Percentiles rank a stretch among this genome's conserved stretches.
phyloP scores from a whole-genome alignment of 2,888 invertebrate genomes.

The Agriopis aurantiaria region DNA sequence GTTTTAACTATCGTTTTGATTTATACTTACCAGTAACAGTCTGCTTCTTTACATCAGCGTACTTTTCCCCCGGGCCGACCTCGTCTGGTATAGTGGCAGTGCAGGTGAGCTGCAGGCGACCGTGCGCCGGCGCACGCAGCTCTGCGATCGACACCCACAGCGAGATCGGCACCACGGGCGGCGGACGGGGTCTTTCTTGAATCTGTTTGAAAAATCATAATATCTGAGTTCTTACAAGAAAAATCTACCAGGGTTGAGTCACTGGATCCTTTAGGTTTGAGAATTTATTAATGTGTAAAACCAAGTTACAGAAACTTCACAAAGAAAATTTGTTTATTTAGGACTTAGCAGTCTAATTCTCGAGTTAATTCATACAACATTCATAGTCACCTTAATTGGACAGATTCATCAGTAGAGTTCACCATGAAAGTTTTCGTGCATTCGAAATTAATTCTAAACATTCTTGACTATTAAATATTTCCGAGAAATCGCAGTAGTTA shows the following conservation, averaged over 20 bases:
- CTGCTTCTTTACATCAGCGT: constrained; percentile 90
- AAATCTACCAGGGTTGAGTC: too few relatives aligned
- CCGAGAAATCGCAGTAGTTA: constrained; percentile 30
- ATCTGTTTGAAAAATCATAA: constrained; percentile 56
- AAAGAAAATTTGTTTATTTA: too few relatives aligned
- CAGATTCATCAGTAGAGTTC: not conserved
- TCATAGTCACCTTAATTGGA: not conserved
- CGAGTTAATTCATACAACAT: not conserved
- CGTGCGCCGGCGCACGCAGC: constrained; percentile 89
- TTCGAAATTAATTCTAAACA: constrained; percentile 25
- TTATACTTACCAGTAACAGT: constrained; percentile 89
- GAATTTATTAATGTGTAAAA: too few relatives aligned
- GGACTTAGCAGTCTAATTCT: too few relatives aligned
- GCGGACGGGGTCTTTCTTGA: constrained; percentile 71
- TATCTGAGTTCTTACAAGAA: too few relatives aligned
- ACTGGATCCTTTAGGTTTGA: too few relatives aligned
- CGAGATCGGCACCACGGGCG: constrained; percentile 88
- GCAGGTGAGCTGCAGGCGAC: constrained; percentile 90
- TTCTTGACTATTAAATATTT: constrained; percentile 27
- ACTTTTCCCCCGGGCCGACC: constrained; percentile 89
- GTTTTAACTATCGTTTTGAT: not conserved
- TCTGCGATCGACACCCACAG: constrained; percentile 91
- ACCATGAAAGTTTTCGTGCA: constrained; percentile 20
- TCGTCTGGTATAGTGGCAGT: constrained; percentile 92
- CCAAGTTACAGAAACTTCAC: too few relatives aligned